Conservation (phyloP, 2,113 vertebrate genomes). For the Chloropsis hardwickii region DNA sequence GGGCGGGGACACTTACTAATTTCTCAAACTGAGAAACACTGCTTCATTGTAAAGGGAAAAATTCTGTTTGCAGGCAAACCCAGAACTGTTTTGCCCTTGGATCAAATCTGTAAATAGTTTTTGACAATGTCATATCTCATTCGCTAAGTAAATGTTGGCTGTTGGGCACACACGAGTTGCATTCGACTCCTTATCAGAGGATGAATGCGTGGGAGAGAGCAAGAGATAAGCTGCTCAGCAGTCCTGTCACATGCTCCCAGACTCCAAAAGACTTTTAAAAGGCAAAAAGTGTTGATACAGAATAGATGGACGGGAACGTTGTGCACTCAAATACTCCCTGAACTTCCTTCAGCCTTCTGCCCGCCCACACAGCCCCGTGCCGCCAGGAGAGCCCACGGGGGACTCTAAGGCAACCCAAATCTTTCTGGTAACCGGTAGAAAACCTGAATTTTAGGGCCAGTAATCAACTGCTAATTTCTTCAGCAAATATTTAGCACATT, state of each 20-base stretch:
- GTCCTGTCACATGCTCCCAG: neutral
- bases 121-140: conserved; percentile 42
- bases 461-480: neutral
- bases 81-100: conserved; percentile 9
- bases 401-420: neutral
- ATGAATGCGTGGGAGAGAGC: neutral
- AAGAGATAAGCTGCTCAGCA: conserved; percentile 35
- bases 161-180: conserved; percentile 16
- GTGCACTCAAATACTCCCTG: neutral
- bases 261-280: conserved; percentile 47
- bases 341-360: neutral
- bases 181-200: conserved; percentile 48
- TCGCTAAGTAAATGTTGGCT: conserved; percentile 24
- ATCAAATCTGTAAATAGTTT: conserved; percentile 40
- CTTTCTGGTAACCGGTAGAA: neutral
- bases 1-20: neutral
- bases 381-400: fast-evolving
- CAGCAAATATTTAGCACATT: neutral
- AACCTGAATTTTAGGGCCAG: neutral
- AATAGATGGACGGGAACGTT: neutral
- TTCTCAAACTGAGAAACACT: neutral
- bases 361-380: fast-evolving
- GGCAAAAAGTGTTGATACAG: neutral
- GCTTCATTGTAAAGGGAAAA: neutral
- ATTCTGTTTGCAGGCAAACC: neutral